Conservation (phyloP, 2,888 invertebrate genomes). For the Leuctra nigra region DNA sequence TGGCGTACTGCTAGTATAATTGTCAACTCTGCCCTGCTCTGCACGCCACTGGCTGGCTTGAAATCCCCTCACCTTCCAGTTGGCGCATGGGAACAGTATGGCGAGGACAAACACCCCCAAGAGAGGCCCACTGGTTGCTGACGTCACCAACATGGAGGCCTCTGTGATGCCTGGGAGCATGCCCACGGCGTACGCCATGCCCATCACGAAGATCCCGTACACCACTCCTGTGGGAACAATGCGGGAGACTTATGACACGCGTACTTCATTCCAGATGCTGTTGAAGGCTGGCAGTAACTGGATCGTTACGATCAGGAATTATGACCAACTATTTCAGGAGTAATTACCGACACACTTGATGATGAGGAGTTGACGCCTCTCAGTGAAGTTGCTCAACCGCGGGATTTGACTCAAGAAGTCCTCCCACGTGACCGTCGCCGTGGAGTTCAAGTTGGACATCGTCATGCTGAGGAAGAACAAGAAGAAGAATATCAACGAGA, state of each 20-base stretch:
- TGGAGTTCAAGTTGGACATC: constrained; percentile 77
- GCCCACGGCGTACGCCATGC: constrained; percentile 70
- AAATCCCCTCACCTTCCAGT: constrained; percentile 79
- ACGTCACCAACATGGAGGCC: constrained; percentile 73
- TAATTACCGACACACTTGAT: constrained; percentile 56
- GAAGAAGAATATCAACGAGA: no score
- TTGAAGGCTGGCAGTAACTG: no score
- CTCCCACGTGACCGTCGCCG: constrained; percentile 83
- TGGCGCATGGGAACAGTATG: constrained; percentile 73
- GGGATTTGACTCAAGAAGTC: constrained; percentile 75
- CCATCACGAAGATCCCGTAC: constrained; percentile 67
- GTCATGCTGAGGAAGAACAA: no score
- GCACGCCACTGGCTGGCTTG: no score
- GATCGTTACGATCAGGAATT: no score
- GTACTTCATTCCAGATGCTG: no score
- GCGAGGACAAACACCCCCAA: constrained; percentile 79
- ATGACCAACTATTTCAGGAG: no score
- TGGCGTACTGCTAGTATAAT: no score
- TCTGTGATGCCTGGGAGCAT: constrained; percentile 75
- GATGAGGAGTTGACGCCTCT: constrained; percentile 56
- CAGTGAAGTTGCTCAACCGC: constrained; percentile 58
- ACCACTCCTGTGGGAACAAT: constrained; percentile 48
- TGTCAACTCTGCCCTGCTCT: no score
- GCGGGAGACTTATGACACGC: neutral
- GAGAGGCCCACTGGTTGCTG: constrained; percentile 77